Evolutionary conservation across 2,888 invertebrate genomes (phyloP), one percentile per base, ranked within the genome.

Genomic region (Sinohyriopsis cumingii): DNA sequence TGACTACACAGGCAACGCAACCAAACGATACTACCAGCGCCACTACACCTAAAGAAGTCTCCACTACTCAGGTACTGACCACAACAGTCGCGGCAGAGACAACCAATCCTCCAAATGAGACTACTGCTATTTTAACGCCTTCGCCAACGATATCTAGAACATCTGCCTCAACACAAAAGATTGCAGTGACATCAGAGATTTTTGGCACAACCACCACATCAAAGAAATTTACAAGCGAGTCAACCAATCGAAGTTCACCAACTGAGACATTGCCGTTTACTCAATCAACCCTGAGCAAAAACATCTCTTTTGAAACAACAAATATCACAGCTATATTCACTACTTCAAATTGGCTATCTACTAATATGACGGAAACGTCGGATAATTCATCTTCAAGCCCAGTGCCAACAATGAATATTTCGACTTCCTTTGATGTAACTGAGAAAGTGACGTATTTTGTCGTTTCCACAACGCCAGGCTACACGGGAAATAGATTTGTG

Each of bases 1-100:
- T 57, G n/a, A 68, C 62, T 18, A 63, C 55, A 68, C 22, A 18
- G n/a, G 20, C 61, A 61, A 61, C 61, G 25, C 18, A n/a, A 22
- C 19, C 22, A 22, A 33, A 25, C 24, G 25, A 25, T 20, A 61
- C 61, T n/a, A 61, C 5, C 15, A 61, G 19, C 1, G 60, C 59
- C 7, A 55, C 59, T 33, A 53, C 33, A 18, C 20, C 69, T 7
- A 25, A 45, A 60, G 20, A 18, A 45, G 22, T 65, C 22, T 59
- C 63, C 33, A 62, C 71, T 59, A 59, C 55, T 15, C 53, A 33
- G 62, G 20, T 62, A 53, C 19, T 45, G 45, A 15, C 12, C 15
- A 45, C 45, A 15, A 15, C 45, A 15, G 15, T 45, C 15, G 15
- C 12, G 45, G 15, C 12, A 15, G 45, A 45, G 45, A 15, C 45